Conservation (phyloP, 1,140 invertebrate species). For the Liolophura sinensis region DNA sequence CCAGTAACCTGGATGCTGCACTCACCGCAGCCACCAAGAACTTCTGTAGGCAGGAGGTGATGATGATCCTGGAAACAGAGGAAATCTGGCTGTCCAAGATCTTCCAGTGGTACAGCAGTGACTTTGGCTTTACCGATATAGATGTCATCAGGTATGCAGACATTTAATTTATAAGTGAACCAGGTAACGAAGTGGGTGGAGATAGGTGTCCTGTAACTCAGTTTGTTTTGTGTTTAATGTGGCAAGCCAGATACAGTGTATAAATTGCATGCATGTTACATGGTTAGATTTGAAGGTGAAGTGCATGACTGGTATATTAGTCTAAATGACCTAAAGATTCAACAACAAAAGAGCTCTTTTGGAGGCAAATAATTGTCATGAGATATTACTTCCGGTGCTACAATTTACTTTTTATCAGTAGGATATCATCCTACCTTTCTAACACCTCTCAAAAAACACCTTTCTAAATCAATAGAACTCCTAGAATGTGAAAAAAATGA, state of each 20-base stretch:
- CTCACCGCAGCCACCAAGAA: conserved; percentile 43
- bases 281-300: too few species aligned
- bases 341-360: too few species aligned
- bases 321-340: too few species aligned
- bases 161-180: neutral
- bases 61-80: conserved; percentile 33
- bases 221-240: neutral
- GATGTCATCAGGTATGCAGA: conserved; percentile 45
- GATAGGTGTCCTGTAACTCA: neutral
- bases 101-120: conserved; percentile 55
- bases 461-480: too few species aligned
- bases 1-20: conserved; percentile 43
- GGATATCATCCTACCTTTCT: too few species aligned
- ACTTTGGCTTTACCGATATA: conserved; percentile 51
- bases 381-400: too few species aligned
- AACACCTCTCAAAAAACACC: too few species aligned
- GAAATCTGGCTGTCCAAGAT: conserved; percentile 49
- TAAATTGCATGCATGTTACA: neutral
- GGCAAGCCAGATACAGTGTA: neutral
- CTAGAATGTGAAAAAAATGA: too few species aligned
- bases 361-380: too few species aligned
- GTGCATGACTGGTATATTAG: too few species aligned
- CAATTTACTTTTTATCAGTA: too few species aligned
- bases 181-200: neutral
- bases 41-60: conserved; percentile 53